Base-by-base conservation (phyloP, 2,888 invertebrate genomes). In the Anorthoa munda region DNA sequence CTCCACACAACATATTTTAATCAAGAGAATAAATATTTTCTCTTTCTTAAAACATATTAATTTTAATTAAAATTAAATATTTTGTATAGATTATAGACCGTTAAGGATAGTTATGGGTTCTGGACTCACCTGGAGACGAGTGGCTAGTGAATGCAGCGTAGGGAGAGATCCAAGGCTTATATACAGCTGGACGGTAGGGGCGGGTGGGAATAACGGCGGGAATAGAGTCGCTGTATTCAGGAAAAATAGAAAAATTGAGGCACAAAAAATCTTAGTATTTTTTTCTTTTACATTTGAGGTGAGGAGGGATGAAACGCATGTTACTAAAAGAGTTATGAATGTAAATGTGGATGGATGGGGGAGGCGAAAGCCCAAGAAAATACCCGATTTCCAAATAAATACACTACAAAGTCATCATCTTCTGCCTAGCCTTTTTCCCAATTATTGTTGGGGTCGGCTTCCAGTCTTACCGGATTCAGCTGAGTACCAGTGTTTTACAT, bases 141-240 rank as follows among this genome's bases (percentile, higher is more conserved):
- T 31, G 48, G 77, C 12, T 74, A 39, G 71, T 65, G 82, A 84
- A 82, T 83, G 84, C 83, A 83, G 66, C 63, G 56, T 48, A 55
- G 55, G 59, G 66, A 68, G 68, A 63, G 75, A 60, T 15, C 61
- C 46, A 61, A 58, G 51, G 39, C 66, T 82, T 83, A 71, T 83
- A 83, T 84, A 83, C 68, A n/a, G 58, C 61, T 66, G 70, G 71
- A 75, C 72, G 13, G 78, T 55, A 72, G 68, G 83, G 83, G 83
- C 82, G 83, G 84, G 82, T 84, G 84, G 84, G 82, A 71, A 78
- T 53, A 69, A 11, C 5, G 48, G 0, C 1, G 26, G 1, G 15
- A 0, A 31, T 63, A 55, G 84, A 84, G 79, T 55, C 64, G 73
- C 13, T 58, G 0, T 39, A 0, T 7, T 0, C 3, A 12, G 13